phyloP scores from a whole-genome alignment of 2,113 vertebrate genomes.

The Silurus asotus region DNA sequence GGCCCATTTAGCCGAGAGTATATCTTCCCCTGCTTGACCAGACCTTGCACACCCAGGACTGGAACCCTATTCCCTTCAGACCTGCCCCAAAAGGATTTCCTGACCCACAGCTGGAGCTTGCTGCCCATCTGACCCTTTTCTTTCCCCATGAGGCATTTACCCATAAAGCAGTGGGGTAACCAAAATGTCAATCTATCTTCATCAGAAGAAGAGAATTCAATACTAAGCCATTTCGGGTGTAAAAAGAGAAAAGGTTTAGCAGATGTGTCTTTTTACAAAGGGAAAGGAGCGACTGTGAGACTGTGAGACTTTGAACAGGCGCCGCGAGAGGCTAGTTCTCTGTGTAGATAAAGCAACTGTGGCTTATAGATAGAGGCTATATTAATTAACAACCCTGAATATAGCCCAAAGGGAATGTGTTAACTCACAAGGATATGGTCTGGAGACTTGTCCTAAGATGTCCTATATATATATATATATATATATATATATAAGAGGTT shows the following conservation, averaged over 20 bases:
- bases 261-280: slow-evolving; percentile 45
- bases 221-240: slow-evolving; percentile 30
- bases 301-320: not conserved
- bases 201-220: slow-evolving; percentile 39
- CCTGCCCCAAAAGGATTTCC: slow-evolving; percentile 13
- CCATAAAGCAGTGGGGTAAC: slow-evolving; percentile 19
- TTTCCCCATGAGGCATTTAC: slow-evolving; percentile 27
- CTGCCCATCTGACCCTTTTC: slow-evolving; percentile 39
- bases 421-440: slow-evolving; percentile 12
- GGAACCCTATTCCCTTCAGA: slow-evolving; percentile 11
- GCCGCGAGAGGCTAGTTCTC: not conserved
- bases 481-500: too few relatives aligned
- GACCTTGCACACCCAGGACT: slow-evolving; percentile 5
- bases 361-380: slow-evolving; percentile 44
- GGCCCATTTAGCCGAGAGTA: slow-evolving; percentile 35
- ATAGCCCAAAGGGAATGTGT: slow-evolving; percentile 24
- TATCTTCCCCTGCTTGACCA: slow-evolving; percentile 44
- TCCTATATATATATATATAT: not conserved
- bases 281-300: slow-evolving; percentile 12
- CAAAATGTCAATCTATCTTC: slow-evolving; percentile 49
- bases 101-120: slow-evolving; percentile 45
- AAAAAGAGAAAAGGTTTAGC: slow-evolving; percentile 36
- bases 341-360: slow-evolving; percentile 45
- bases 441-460: not conserved
- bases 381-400: slow-evolving; percentile 49